Evolutionary conservation across 2,113 vertebrate genomes (phyloP).

Genomic region (Calyptomena viridis): DNA sequence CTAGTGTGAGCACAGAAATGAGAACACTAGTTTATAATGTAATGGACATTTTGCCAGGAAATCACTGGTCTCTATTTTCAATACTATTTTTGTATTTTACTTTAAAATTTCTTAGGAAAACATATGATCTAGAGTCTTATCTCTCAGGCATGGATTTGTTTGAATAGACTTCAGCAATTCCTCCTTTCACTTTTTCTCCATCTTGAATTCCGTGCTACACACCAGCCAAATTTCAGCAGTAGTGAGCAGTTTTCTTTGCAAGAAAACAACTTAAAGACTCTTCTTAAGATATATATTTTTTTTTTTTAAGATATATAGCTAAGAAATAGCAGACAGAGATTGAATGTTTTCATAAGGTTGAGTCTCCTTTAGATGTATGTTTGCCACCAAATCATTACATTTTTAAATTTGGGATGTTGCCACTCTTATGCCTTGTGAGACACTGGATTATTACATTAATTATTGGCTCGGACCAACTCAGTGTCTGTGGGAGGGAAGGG

Average conservation of each 20-base stretch:
- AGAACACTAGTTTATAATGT: not conserved
- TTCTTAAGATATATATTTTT: too few species aligned
- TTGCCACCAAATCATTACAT: not conserved
- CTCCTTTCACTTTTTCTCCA: not conserved
- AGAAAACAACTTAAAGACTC: not conserved
- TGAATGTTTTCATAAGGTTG: not conserved
- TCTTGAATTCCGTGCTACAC: not conserved
- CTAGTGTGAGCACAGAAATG: not conserved
- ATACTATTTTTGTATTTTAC: not conserved
- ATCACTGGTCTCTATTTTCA: not conserved
- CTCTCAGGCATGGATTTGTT: not conserved
- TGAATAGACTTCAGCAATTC: not conserved
- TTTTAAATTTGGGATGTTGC: not conserved
- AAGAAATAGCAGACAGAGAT: not conserved
- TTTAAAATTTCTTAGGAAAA: not conserved
- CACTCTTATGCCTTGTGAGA: not conserved
- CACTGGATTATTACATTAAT: not conserved
- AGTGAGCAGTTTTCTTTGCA: not conserved
- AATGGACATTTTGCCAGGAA: not conserved
- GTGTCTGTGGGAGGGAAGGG: not conserved
- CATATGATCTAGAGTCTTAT: not conserved
- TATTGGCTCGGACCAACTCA: not conserved
- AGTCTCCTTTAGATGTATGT: not conserved
- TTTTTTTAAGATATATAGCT: not conserved
- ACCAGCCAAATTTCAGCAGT: not conserved